These are phyloP conservation scores for Diuraphis noxia DNA, from an alignment of 1,140 invertebrate genomes.

Conservation along the genomic window DNA sequence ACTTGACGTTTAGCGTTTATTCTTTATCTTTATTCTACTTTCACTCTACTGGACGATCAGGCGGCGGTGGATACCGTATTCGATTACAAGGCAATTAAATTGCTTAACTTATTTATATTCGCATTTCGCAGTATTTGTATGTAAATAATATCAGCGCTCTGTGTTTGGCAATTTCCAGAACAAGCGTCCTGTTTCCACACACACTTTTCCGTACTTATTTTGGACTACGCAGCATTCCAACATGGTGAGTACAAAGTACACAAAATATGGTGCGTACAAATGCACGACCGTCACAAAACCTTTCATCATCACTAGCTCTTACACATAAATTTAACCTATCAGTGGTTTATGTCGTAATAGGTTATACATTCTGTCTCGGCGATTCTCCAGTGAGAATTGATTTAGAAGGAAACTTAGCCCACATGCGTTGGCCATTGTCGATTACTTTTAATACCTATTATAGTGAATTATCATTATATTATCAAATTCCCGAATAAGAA, in stretches of 20 bases:
- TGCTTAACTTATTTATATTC: neutral
- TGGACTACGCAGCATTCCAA: neutral
- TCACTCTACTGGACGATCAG: neutral
- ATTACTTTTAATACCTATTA: no score
- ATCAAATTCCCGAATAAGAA: no score
- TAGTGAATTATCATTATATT: no score
- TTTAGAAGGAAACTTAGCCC: no score
- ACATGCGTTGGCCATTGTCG: no score
- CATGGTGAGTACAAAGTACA: neutral
- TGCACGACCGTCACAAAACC: neutral
- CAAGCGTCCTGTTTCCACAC: neutral
- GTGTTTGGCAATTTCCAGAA: neutral
- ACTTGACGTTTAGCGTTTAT: neutral
- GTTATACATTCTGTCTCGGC: neutral
- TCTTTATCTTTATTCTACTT: neutral
- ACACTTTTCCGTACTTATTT: neutral
- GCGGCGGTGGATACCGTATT: no score
- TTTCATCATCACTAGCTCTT: fast-evolving
- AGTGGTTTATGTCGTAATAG: neutral
- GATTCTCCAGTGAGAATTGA: neutral
- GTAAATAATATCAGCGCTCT: neutral
- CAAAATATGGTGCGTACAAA: neutral
- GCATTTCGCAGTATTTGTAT: neutral
- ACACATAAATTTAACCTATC: neutral
- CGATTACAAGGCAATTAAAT: neutral